phyloP scores from a whole-genome alignment of 2,888 invertebrate genomes.

The Agriopis aurantiaria region DNA sequence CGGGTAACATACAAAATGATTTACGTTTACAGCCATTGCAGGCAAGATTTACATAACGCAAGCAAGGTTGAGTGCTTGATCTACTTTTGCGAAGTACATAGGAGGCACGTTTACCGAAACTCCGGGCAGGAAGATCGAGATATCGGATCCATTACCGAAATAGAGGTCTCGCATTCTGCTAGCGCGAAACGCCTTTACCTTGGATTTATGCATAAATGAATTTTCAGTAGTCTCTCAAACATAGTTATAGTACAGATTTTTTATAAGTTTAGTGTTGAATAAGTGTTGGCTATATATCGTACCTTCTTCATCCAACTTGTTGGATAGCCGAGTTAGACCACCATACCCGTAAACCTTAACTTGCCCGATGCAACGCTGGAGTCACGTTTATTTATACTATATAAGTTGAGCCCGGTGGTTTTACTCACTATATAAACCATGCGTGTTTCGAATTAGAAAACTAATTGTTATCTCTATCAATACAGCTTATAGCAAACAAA shows the following conservation, averaged over 20 bases:
- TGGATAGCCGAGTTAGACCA: too few species aligned
- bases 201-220: constrained; percentile 35
- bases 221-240: constrained; percentile 4
- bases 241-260: background rate
- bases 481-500: too few species aligned
- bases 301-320: too few species aligned
- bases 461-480: too few species aligned
- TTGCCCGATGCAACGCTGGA: too few species aligned
- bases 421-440: too few species aligned
- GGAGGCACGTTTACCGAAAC: constrained; percentile 26
- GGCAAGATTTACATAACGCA: constrained; percentile 12
- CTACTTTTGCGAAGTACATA: constrained; percentile 20
- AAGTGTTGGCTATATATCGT: too few species aligned
- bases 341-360: too few species aligned
- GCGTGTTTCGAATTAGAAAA: too few species aligned
- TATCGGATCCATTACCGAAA: constrained; percentile 40
- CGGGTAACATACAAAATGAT: constrained; percentile 19
- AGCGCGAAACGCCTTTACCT: constrained; percentile 19
- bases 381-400: too few species aligned
- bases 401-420: too few species aligned
- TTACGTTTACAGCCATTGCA: constrained; percentile 19
- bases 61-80: constrained; percentile 21
- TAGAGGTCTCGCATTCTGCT: constrained; percentile 36
- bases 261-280: too few species aligned
- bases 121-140: constrained; percentile 34